Conservation (phyloP, 1,140 invertebrate genomes). For the Caenorhabditis brenneri region DNA sequence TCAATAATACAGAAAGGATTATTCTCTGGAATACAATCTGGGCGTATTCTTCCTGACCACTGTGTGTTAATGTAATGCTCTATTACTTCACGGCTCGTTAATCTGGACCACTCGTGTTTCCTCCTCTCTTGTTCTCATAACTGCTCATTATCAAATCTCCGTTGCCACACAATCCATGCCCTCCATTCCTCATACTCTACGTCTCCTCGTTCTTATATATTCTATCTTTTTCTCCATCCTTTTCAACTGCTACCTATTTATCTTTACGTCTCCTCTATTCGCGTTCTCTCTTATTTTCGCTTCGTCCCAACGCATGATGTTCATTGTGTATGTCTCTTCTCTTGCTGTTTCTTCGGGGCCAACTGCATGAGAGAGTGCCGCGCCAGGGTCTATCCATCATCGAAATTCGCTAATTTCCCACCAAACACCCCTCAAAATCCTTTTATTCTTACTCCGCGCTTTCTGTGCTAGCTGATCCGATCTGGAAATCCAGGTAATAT, state of each 20-base stretch:
- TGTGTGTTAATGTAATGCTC: background rate
- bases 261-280: background rate
- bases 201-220: background rate
- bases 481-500: constrained; percentile 32
- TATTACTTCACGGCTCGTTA: background rate
- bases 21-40: too few relatives aligned
- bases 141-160: constrained; percentile 37
- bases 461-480: background rate
- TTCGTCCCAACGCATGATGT: constrained; percentile 37
- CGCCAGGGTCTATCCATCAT: constrained; percentile 33
- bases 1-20: too few relatives aligned
- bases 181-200: background rate
- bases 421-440: constrained; percentile 8
- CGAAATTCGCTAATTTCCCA: constrained; percentile 33
- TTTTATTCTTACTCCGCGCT: background rate
- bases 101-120: background rate
- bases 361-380: constrained; percentile 28
- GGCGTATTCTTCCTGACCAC: background rate
- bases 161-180: constrained; percentile 14
- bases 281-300: background rate
- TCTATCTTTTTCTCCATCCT: constrained; percentile 21
- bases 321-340: constrained; percentile 16
- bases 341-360: constrained; percentile 31
- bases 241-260: constrained; percentile 25
- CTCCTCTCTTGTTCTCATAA: background rate